These are phyloP conservation scores for Drosophila imparisetae DNA, from an alignment of 2,888 invertebrate species.

Conservation along the genomic window DNA sequence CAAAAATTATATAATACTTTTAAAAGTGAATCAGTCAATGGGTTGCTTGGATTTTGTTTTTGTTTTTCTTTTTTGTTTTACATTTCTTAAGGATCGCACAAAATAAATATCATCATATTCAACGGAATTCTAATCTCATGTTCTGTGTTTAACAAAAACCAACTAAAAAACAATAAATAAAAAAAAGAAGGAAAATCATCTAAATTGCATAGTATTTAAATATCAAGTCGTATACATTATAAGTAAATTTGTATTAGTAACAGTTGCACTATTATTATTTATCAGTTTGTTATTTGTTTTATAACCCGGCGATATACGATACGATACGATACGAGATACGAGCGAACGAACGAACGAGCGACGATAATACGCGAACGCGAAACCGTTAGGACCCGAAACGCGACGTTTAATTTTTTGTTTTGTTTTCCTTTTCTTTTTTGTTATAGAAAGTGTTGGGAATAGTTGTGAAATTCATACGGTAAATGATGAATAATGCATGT, in stretches of 20 bases:
- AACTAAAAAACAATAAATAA: conserved; percentile 32
- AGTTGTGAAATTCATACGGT: conserved; percentile 39
- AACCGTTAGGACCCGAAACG: conserved; percentile 82
- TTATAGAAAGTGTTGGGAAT: conserved; percentile 51
- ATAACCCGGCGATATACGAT: conserved; percentile 68
- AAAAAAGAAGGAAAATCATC: conserved; percentile 28
- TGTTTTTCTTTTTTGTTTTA: conserved; percentile 7
- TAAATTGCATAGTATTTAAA: conserved; percentile 54
- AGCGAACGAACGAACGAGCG: conserved; percentile 81
- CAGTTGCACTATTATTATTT: conserved; percentile 74
- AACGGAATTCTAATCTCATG: conserved; percentile 69
- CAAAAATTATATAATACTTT: conserved; percentile 77
- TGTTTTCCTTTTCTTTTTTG: conserved; percentile 20
- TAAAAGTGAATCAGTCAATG: conserved; percentile 75
- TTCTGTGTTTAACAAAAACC: conserved; percentile 39
- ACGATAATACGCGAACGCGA: conserved; percentile 82
- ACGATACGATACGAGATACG: conserved; percentile 52
- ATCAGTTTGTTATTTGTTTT: conserved; percentile 41
- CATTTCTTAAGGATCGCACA: conserved; percentile 51
- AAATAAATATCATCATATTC: conserved; percentile 63
- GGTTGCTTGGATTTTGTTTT: conserved; percentile 61
- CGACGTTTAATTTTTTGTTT: conserved; percentile 60
- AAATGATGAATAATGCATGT: conserved; percentile 31
- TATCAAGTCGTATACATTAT: conserved; percentile 63
- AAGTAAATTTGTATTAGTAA: conserved; percentile 76